Percentiles rank a stretch among this genome's conserved stretches.
Evolutionary conservation across 2,888 invertebrate species (phyloP).

Genomic region (Cataglyphis livida): DNA sequence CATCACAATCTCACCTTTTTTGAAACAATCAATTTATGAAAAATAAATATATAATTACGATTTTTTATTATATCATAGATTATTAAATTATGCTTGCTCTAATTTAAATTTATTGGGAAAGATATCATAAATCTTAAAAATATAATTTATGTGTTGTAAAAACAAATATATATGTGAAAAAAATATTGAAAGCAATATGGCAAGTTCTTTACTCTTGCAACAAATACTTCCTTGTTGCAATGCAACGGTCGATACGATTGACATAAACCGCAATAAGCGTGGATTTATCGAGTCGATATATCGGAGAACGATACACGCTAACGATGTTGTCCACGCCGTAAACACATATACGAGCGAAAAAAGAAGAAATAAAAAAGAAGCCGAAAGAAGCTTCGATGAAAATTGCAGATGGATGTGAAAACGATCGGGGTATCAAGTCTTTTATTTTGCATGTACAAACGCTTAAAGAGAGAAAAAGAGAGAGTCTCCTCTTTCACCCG

Average conservation of each 20-base stretch:
- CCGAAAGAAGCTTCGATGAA: constrained; percentile 22
- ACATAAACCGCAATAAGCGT: constrained; percentile 57
- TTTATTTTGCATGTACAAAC: constrained; percentile 7
- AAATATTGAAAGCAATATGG: constrained; percentile 16
- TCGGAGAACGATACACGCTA: constrained; percentile 1
- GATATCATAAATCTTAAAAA: background rate
- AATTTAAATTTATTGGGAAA: background rate
- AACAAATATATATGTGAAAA: constrained; percentile 13
- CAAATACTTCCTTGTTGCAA: constrained; percentile 19
- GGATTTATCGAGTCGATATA: constrained; percentile 50
- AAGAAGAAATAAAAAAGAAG: background rate
- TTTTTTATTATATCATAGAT: background rate
- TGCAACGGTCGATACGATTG: constrained; percentile 38
- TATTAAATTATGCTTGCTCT: background rate
- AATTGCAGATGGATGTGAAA: constrained; percentile 40
- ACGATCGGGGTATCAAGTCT: background rate
- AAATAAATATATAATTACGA: background rate
- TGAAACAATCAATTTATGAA: background rate
- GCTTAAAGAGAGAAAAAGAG: background rate
- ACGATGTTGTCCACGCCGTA: background rate
- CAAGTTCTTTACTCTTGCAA: constrained; percentile 6
- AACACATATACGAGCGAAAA: background rate
- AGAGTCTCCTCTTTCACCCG: background rate
- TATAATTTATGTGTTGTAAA: background rate
- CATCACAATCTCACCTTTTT: background rate